Conservation (phyloP, 2,113 vertebrate species). For the Cryptomyrus ogoouensis region DNA sequence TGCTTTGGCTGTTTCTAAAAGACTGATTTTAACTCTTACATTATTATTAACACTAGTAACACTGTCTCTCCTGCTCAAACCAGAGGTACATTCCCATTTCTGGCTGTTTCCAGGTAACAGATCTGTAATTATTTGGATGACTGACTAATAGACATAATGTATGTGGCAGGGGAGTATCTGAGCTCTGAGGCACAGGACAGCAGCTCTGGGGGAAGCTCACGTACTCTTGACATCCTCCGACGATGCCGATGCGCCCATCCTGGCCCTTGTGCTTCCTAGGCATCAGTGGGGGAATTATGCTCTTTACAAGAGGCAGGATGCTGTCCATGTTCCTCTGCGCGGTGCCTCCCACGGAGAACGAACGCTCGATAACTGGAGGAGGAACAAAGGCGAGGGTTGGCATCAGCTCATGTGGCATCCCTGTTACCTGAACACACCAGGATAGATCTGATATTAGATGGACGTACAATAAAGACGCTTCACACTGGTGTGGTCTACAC, state of each 20-base stretch:
- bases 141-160: not conserved
- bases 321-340: conserved; percentile 73
- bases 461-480: not conserved
- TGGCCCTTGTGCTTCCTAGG: conserved; percentile 90
- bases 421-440: not conserved
- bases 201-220: conserved; percentile 37
- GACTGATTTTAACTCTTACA: not conserved
- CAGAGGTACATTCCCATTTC: not conserved
- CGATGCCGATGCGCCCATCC: conserved; percentile 82
- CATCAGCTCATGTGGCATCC: not conserved
- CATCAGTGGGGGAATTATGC: conserved; percentile 73
- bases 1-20: too few species aligned
- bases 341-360: conserved; percentile 61
- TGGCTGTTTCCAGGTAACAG: not conserved
- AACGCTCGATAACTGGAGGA: conserved; percentile 75
- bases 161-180: not conserved
- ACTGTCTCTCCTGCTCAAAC: not conserved
- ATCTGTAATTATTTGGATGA: not conserved
- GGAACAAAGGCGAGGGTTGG: conserved; percentile 31
- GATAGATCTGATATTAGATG: not conserved
- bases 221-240: conserved; percentile 94
- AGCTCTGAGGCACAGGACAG: not conserved
- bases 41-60: not conserved
- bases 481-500: not conserved
- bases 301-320: conserved; percentile 72